Conservation (phyloP, 2,888 invertebrate genomes). For the Papilio demoleus region DNA sequence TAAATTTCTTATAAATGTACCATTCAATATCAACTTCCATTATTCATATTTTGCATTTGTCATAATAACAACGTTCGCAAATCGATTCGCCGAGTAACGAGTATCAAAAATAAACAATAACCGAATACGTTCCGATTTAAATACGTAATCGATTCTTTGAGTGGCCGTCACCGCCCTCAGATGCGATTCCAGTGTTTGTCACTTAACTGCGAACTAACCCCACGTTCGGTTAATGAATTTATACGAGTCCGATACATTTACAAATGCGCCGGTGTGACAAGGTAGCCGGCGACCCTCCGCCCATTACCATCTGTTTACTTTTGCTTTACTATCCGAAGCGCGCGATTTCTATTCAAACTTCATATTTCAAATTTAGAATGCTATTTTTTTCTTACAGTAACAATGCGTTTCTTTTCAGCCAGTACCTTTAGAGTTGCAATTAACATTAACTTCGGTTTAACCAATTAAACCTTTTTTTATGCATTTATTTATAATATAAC, state of each 20-base stretch:
- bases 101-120: slow-evolving; percentile 49
- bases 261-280: slow-evolving; percentile 45
- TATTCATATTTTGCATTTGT: slow-evolving; percentile 14
- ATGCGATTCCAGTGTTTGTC: slow-evolving; percentile 68
- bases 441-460: not conserved
- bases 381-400: not conserved
- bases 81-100: slow-evolving; percentile 36
- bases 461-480: too few relatives aligned
- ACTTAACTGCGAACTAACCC: slow-evolving; percentile 53
- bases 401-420: not conserved
- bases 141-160: slow-evolving; percentile 66
- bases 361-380: slow-evolving; percentile 11
- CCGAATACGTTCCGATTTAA: slow-evolving; percentile 42
- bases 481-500: too few relatives aligned
- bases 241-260: slow-evolving; percentile 55
- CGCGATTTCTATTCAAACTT: not conserved
- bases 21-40: slow-evolving; percentile 18
- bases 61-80: slow-evolving; percentile 43
- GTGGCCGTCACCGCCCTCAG: slow-evolving; percentile 54
- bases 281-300: slow-evolving; percentile 43
- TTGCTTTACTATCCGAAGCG: slow-evolving; percentile 23
- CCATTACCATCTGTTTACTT: slow-evolving; percentile 41
- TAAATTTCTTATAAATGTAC: slow-evolving; percentile 9
- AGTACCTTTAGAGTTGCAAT: not conserved
- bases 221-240: slow-evolving; percentile 60